Conservation (phyloP, 2,888 invertebrate species). For the Tipula vernalis region DNA sequence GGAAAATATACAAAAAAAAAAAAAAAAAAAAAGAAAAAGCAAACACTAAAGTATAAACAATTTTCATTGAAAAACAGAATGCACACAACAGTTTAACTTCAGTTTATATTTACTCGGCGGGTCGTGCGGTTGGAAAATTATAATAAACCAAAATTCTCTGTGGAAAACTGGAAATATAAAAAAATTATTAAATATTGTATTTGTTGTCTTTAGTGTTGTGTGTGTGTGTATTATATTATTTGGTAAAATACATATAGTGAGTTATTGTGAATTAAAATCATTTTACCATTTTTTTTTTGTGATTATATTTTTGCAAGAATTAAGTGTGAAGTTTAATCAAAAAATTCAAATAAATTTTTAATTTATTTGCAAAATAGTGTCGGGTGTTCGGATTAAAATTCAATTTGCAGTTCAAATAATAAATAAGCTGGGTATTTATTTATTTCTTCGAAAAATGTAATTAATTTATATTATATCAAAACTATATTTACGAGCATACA, state of each 20-base stretch:
- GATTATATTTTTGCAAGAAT: background rate
- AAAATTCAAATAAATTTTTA: background rate
- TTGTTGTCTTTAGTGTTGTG: background rate
- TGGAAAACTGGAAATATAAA: background rate
- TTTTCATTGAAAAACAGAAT: background rate
- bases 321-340: background rate
- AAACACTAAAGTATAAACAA: background rate
- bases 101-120: background rate
- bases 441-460: background rate
- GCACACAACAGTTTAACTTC: background rate
- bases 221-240: background rate
- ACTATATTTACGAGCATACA: background rate
- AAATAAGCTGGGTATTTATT: background rate
- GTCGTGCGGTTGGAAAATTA: background rate
- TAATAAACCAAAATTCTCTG: background rate
- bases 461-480: background rate
- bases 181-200: background rate
- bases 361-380: background rate
- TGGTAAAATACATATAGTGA: background rate
- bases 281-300: background rate
- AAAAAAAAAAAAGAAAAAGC: background rate
- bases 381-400: background rate
- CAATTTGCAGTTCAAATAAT: background rate
- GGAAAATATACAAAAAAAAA: background rate
- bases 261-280: background rate